Evolutionary conservation across 2,797 vertebrate genomes (phyloP), one percentile per base, ranked within the genome.

Genomic region (Sparus aurata): DNA sequence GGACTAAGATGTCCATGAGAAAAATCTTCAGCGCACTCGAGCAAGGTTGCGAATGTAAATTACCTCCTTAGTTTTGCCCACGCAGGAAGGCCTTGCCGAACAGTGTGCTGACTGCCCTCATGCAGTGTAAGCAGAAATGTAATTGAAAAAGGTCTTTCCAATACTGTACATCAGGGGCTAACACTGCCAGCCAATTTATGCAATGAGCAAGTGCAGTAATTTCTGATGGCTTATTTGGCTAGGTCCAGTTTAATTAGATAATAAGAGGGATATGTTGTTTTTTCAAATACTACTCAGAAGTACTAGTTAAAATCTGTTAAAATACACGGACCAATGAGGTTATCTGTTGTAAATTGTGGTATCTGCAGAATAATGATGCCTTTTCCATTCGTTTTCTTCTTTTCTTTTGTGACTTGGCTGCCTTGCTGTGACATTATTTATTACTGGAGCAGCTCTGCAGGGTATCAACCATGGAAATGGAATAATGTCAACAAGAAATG

Each of bases 401-500:
- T 41, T 73, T 58, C 49, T 70, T 65, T 69, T 77, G 59, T 86
- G 77, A 76, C 73, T 65, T 47, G 66, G 72, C 70, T 74, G 80
- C 41, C 50, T 79, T 69, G 70, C 52, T 15, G 58, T 58, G 71
- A 70, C 75, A 82, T 90, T 85, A 89, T 92, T 87, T 90, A 89
- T 90, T 93, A 91, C 74, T 91, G 70, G 90, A 82, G 83, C 91
- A 88, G 78, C 81, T 84, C 82, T 83, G 81, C 63, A 79, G 87
- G 82, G 78, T 79, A 82, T 84, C 68, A 66, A 68, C 75, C 60
- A 73, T 71, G 75, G 80, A 89, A 91, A 84, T 79, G 70, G 84
- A 89, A 80, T 77, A 70, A 76, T 66, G 80, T 86, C 87, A 93
- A 90, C 85, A 80, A 89, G 85, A 93, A 94, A 85, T 91, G 87